phyloP scores from a whole-genome alignment of 2,797 vertebrate species.

The Thalassophryne amazonica region DNA sequence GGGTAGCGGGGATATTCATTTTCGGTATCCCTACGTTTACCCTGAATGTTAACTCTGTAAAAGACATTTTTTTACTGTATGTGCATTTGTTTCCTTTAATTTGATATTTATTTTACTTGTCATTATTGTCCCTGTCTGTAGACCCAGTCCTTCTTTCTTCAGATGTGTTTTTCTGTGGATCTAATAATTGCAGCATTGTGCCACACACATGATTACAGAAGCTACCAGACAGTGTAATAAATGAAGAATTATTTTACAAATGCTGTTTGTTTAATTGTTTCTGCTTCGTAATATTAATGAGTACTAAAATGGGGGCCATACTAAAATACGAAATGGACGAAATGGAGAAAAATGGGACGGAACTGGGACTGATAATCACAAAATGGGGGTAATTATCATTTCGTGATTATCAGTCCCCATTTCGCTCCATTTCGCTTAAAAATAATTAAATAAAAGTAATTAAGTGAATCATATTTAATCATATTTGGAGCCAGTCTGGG shows the following conservation, averaged over 20 bases:
- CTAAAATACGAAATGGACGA: too few species aligned
- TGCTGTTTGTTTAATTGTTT: slow-evolving; percentile 3
- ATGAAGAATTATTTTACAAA: slow-evolving; percentile 48
- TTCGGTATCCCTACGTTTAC: background rate
- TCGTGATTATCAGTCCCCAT: too few species aligned
- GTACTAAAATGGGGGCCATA: too few species aligned
- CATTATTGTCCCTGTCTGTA: slow-evolving; percentile 1
- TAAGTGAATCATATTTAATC: too few species aligned
- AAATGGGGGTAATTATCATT: too few species aligned
- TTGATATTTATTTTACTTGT: background rate
- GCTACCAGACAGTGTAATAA: slow-evolving; percentile 51
- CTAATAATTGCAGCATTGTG: slow-evolving; percentile 25
- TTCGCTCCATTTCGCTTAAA: too few species aligned
- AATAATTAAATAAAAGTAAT: too few species aligned
- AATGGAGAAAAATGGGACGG: too few species aligned
- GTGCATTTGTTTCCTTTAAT: background rate
- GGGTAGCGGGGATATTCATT: background rate
- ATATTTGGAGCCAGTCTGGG: too few species aligned
- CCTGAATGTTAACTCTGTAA: background rate
- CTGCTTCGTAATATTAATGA: too few species aligned
- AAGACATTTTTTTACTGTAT: background rate
- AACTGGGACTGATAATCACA: too few species aligned
- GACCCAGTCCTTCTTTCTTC: background rate
- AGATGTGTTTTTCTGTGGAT: slow-evolving; percentile 20
- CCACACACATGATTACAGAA: slow-evolving; percentile 22